Evolutionary conservation across 2,797 vertebrate genomes (phyloP).

Genomic region (Hylomyscus alleni): DNA sequence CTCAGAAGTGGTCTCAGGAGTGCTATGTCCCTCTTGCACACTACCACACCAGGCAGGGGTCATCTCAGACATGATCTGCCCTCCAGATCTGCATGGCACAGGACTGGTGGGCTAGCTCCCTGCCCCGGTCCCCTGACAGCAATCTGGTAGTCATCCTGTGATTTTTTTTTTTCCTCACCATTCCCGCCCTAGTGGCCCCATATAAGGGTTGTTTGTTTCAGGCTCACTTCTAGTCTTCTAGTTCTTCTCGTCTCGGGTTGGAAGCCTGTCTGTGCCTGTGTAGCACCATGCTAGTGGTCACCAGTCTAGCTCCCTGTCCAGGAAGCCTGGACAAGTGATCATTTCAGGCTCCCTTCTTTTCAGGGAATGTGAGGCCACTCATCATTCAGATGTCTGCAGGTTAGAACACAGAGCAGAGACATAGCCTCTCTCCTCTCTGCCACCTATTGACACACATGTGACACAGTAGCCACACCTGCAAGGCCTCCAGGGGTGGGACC

Average conservation of each 20-base stretch:
- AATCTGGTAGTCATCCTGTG: not conserved
- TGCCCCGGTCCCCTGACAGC: fast-evolving
- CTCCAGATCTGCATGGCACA: not conserved
- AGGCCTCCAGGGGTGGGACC: not conserved
- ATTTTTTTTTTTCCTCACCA: not conserved
- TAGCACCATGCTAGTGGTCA: not conserved
- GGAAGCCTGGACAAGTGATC: not conserved
- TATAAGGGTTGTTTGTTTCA: not conserved
- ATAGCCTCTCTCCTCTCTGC: not conserved
- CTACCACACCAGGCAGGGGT: not conserved
- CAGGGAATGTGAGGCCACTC: not conserved
- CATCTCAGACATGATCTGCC: not conserved
- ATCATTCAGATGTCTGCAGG: not conserved
- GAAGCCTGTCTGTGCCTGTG: not conserved
- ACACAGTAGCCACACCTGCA: not conserved
- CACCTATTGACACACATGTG: not conserved
- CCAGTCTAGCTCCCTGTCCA: not conserved
- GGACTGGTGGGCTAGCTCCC: not conserved
- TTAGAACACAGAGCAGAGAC: not conserved
- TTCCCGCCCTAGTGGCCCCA: not conserved
- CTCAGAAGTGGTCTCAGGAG: not conserved
- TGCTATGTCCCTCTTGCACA: not conserved
- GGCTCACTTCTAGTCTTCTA: not conserved
- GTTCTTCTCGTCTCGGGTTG: not conserved
- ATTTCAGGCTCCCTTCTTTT: not conserved